These are phyloP conservation scores for Phataginus tetradactyla DNA, from an alignment of 2,797 vertebrate genomes.

Conservation along the genomic window DNA sequence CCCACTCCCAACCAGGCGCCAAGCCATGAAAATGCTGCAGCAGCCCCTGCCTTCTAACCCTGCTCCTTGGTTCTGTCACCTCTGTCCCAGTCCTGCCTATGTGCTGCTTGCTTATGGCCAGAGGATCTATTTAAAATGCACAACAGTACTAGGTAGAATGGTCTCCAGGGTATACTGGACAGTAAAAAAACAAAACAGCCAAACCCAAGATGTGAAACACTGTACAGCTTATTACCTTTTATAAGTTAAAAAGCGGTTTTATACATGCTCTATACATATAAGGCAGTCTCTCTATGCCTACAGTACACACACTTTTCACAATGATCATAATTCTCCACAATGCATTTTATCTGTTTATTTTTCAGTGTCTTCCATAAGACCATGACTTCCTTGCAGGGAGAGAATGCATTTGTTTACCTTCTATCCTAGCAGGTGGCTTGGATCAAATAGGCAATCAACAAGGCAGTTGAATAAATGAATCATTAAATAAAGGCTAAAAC, in stretches of 20 bases:
- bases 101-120: neutral
- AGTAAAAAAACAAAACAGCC: neutral
- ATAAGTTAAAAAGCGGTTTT: neutral
- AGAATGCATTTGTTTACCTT: neutral
- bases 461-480: neutral
- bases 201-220: neutral
- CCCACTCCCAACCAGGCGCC: neutral
- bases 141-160: neutral
- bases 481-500: slow-evolving; percentile 20
- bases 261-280: neutral
- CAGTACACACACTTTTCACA: neutral
- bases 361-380: neutral
- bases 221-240: neutral
- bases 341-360: neutral
- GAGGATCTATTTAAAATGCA: neutral
- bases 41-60: neutral
- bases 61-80: neutral
- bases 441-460: neutral
- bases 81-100: neutral
- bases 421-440: neutral
- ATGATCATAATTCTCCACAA: neutral
- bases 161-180: neutral
- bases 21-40: neutral
- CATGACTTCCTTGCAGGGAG: neutral
- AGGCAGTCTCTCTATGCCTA: neutral